These are phyloP conservation scores for Plectropomus leopardus DNA, from an alignment of 2,113 vertebrate genomes.

Conservation along the genomic window DNA sequence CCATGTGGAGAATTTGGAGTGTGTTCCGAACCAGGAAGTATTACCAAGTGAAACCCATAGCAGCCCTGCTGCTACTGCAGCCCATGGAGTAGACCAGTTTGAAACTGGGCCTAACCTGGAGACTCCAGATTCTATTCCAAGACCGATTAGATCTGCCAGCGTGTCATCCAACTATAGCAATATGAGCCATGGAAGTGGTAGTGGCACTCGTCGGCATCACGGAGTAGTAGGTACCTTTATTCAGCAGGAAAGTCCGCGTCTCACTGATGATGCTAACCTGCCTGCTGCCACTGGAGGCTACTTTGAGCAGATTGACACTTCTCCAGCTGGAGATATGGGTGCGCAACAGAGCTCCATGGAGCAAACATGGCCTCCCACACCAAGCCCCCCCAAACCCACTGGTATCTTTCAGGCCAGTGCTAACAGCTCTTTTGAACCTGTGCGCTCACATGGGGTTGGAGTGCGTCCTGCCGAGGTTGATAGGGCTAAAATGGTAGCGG, in stretches of 20 bases:
- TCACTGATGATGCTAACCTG: slow-evolving; percentile 82
- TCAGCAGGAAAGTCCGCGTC: slow-evolving; percentile 94
- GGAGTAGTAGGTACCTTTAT: slow-evolving; percentile 92
- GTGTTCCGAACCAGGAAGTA: slow-evolving; percentile 93
- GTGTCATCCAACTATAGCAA: slow-evolving; percentile 91
- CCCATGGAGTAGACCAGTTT: slow-evolving; percentile 65
- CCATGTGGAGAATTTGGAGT: slow-evolving; percentile 94
- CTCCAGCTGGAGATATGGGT: slow-evolving; percentile 84
- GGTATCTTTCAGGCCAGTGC: slow-evolving; percentile 95
- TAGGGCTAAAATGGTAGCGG: slow-evolving; percentile 90
- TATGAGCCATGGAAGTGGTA: slow-evolving; percentile 87
- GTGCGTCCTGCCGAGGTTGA: slow-evolving; percentile 90
- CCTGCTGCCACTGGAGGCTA: slow-evolving; percentile 84
- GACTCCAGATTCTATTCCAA: slow-evolving; percentile 85
- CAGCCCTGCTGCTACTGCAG: slow-evolving; percentile 66
- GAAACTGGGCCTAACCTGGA: slow-evolving; percentile 90
- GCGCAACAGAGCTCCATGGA: slow-evolving; percentile 72
- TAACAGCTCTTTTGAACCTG: slow-evolving; percentile 97
- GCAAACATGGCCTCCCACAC: slow-evolving; percentile 85
- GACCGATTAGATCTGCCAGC: slow-evolving; percentile 88
- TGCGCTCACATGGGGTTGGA: slow-evolving; percentile 90
- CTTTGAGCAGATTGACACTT: slow-evolving; percentile 96
- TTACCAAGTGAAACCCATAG: slow-evolving; percentile 86
- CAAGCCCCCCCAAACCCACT: slow-evolving; percentile 96
- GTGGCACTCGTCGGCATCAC: slow-evolving; percentile 83